Evolutionary conservation across 2,888 invertebrate species (phyloP).

Genomic region (Cheilosia pagana): DNA sequence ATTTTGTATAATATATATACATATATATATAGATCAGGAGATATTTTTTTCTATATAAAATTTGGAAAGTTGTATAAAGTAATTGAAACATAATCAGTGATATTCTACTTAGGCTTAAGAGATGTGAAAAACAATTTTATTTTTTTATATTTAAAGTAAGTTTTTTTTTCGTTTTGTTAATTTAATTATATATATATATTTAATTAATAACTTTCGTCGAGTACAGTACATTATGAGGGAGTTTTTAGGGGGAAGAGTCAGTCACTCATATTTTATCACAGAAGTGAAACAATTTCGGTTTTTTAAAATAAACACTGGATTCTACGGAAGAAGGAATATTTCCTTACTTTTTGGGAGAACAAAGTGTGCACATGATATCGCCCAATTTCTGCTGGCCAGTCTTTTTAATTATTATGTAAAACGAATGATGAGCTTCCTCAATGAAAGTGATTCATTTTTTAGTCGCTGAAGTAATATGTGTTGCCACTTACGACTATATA

Average conservation of each 20-base stretch:
- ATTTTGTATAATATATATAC: constrained; percentile 48
- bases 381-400: no score
- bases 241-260: background rate
- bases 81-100: constrained; percentile 75
- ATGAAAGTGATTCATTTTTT: no score
- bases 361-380: no score
- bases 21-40: constrained; percentile 14
- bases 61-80: constrained; percentile 50
- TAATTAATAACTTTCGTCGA: background rate
- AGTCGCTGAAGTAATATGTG: no score
- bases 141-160: constrained; percentile 15
- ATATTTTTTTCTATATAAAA: constrained; percentile 12
- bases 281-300: no score
- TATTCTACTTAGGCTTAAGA: constrained; percentile 74
- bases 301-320: no score
- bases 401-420: no score
- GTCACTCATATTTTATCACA: no score
- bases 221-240: constrained; percentile 34
- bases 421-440: no score
- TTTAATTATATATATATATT: constrained; percentile 12
- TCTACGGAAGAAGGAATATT: no score
- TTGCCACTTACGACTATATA: no score
- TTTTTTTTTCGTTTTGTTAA: constrained; percentile 7
- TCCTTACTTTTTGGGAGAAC: no score
- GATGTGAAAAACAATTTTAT: constrained; percentile 20